Conservation (phyloP, 2,113 vertebrate genomes). For the Clarias gariepinus region DNA sequence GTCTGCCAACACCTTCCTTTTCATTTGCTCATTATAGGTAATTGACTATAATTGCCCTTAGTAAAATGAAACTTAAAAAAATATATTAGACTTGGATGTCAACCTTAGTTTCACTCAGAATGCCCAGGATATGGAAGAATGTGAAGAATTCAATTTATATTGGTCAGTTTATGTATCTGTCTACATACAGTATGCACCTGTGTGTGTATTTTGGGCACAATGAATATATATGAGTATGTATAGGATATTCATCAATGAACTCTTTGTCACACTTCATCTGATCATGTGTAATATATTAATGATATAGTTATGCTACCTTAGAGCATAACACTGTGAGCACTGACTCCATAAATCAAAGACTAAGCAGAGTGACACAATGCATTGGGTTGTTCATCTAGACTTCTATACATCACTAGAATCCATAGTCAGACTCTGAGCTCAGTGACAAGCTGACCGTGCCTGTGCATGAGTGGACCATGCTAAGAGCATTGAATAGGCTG, state of each 20-base stretch:
- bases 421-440: not conserved
- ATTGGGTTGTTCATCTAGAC: slow-evolving; percentile 3
- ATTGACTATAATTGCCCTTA: slow-evolving; percentile 43
- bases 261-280: not conserved
- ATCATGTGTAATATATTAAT: not conserved
- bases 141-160: not conserved
- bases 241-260: not conserved
- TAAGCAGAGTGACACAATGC: not conserved
- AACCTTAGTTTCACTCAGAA: not conserved
- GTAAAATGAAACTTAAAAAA: slow-evolving; percentile 39
- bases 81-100: slow-evolving; percentile 31
- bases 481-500: slow-evolving; percentile 41
- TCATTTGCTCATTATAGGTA: slow-evolving; percentile 40
- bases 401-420: not conserved
- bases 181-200: not conserved
- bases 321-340: not conserved
- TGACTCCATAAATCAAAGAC: not conserved
- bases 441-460: slow-evolving; percentile 10
- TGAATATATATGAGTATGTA: not conserved
- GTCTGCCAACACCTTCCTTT: slow-evolving; percentile 41
- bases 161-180: not conserved
- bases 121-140: not conserved
- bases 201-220: not conserved
- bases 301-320: not conserved
- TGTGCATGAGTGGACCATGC: slow-evolving; percentile 43